Evolutionary conservation across 2,797 vertebrate genomes (phyloP), one percentile per base, ranked within the genome.

Genomic region (Urosaurus nigricauda): DNA sequence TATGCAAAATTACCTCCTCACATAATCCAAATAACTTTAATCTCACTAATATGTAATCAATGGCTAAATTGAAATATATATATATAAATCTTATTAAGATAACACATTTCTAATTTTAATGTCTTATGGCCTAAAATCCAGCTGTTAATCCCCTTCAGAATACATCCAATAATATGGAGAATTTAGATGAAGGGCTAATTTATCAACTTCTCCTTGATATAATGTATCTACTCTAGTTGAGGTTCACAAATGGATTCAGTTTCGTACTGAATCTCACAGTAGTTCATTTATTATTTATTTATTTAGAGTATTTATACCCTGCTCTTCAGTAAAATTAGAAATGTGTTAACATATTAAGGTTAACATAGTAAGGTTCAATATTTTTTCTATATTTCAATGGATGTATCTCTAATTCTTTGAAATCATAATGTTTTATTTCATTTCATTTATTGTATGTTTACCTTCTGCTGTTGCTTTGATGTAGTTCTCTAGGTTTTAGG

Each of bases 291-390:
- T n/a, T n/a, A n/a, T n/a, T n/a, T n/a, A n/a, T n/a, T n/a, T n/a
- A n/a, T n/a, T n/a, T n/a, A n/a, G n/a, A n/a, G n/a, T n/a, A n/a
- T n/a, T n/a, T n/a, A n/a, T n/a, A n/a, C n/a, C n/a, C n/a, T n/a
- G n/a, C n/a, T n/a, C n/a, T n/a, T n/a, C n/a, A n/a, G 47, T 63
- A 43, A 60, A 77, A 43, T 13, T 58, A 85, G 26, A 78, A 85
- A 74, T 40, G 8, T 56, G 58, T 85, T 85, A 75, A 85, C 35
- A 37, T 60, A 74, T 84, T 84, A 37, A 58, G 51, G 56, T 74
- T n/a, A n/a, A n/a, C n/a, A n/a, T n/a, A n/a, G n/a, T n/a, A 43
- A 43, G 43, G 43, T 43, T 74, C 29, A 83, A n/a, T 71, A 35
- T 3, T 16, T 74, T 73, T 35, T 37, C 11, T 60, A 43, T 40